These are phyloP conservation scores for Cephus rjabovi DNA, from an alignment of 2,888 invertebrate species.

Conservation along the genomic window DNA sequence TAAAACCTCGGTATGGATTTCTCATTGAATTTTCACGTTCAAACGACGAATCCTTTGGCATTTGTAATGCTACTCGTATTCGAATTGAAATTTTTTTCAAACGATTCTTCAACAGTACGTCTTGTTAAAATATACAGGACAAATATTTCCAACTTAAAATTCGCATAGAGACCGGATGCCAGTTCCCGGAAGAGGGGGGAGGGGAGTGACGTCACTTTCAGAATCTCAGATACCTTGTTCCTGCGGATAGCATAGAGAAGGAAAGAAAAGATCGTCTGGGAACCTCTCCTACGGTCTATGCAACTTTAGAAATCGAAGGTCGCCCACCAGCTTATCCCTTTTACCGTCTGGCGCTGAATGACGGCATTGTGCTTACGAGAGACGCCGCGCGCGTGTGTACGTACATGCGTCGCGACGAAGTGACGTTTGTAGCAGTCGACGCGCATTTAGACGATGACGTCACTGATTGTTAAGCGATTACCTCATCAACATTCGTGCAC, in stretches of 20 bases:
- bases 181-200: not conserved
- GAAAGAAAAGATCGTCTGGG: not conserved
- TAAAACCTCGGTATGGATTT: not conserved
- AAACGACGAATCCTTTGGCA: not conserved
- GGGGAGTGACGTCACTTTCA: not conserved
- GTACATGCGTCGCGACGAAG: not conserved
- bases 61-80: not conserved
- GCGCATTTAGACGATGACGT: constrained; percentile 55
- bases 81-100: not conserved
- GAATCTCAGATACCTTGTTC: not conserved
- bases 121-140: not conserved
- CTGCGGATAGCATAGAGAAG: not conserved
- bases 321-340: not conserved
- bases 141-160: not conserved
- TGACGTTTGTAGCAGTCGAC: constrained; percentile 14
- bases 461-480: constrained; percentile 51
- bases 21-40: not conserved
- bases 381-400: not conserved
- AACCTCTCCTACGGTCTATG: not conserved
- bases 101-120: not conserved
- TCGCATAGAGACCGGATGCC: not conserved
- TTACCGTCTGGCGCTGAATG: not conserved
- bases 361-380: not conserved
- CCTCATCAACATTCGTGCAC: constrained; percentile 34
- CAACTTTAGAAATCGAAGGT: not conserved